Conservation (phyloP, 2,888 invertebrate genomes). For the Brachypterus glaber region DNA sequence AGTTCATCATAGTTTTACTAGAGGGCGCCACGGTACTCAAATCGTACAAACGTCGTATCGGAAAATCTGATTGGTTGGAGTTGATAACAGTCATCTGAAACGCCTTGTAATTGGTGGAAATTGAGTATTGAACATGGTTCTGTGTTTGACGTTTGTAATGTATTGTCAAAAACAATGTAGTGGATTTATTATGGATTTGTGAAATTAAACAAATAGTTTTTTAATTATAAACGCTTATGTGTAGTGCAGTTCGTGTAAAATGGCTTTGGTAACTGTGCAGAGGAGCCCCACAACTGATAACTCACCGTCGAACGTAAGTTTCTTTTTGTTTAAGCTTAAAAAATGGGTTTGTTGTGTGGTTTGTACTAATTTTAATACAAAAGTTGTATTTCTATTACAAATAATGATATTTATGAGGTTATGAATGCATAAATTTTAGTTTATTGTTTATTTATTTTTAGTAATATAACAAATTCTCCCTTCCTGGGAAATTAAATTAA, state of each 20-base stretch:
- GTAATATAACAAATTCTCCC: too few relatives aligned
- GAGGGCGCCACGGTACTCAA: too few relatives aligned
- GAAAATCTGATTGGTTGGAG: slow-evolving; percentile 11
- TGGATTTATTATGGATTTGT: slow-evolving; percentile 20
- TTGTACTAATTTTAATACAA: too few relatives aligned
- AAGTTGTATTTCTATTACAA: too few relatives aligned
- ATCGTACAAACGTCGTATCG: too few relatives aligned
- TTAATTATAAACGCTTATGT: slow-evolving; percentile 15
- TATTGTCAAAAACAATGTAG: slow-evolving; percentile 33
- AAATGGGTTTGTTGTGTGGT: slow-evolving; percentile 5
- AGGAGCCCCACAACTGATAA: slow-evolving; percentile 61
- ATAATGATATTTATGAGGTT: too few relatives aligned
- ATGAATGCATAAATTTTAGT: too few relatives aligned
- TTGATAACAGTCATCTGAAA: slow-evolving; percentile 12
- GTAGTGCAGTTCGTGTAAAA: slow-evolving; percentile 29
- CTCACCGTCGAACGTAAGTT: slow-evolving; percentile 50
- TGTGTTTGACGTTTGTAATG: slow-evolving; percentile 30
- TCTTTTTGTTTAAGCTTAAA: too few relatives aligned
- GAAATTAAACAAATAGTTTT: slow-evolving; percentile 22
- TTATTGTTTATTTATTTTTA: too few relatives aligned
- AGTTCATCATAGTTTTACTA: too few relatives aligned
- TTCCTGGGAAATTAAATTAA: too few relatives aligned
- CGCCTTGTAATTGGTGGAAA: slow-evolving; percentile 22
- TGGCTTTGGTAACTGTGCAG: slow-evolving; percentile 66
- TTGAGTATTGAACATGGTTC: slow-evolving; percentile 42